Base-by-base conservation (phyloP, 2,113 vertebrate species). In the Aptenodytes patagonicus region DNA sequence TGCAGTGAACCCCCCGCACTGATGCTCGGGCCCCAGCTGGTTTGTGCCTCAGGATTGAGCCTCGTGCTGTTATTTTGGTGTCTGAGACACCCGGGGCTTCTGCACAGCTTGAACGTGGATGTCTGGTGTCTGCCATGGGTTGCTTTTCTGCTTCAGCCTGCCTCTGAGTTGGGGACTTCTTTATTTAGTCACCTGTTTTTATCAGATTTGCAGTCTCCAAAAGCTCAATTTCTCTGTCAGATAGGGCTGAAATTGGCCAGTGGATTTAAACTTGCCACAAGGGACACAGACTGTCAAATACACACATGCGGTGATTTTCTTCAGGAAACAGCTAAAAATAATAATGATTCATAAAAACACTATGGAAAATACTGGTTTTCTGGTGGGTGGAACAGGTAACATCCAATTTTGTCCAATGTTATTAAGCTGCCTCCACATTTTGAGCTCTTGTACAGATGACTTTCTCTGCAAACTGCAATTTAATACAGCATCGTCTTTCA, bases 291-390 rank as follows among this genome's bases (percentile, higher is more conserved):
- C 75, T 2, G 18, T 71, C 78, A n/a, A 10, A 75, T 71, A 87
- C 65, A 75, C 84, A 40, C 70, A n/a, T 1, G 9, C 0, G 7
- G 72, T 92, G 91, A 34, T 92, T 95, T 92, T 64, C 69, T 84
- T 90, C 55, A 51, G 93, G 89, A 96, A 94, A 66, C 87, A 78
- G 80, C 94, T 87, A 89, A 94, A 95, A 89, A 91, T 93, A 95
- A 87, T 21, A 46, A 38, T 32, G 66, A 49, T 81, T 93, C 90
- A 83, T 51, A 42, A 83, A 90, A 90, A 21, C 42, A 2, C 38
- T 1, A 1, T 70, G 94, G 83, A 96, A 95, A 95, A 51, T 42
- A 17, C 66, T 44, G 32, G 8, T 51, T 93, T 95, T 54, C 36
- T 90, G 62, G 79, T 70, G 79, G 71, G 58, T 47, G 83, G 79